Evolutionary conservation across 2,888 invertebrate genomes (phyloP), one percentile per base, ranked within the genome.

Genomic region (Mellilla xanthometata): DNA sequence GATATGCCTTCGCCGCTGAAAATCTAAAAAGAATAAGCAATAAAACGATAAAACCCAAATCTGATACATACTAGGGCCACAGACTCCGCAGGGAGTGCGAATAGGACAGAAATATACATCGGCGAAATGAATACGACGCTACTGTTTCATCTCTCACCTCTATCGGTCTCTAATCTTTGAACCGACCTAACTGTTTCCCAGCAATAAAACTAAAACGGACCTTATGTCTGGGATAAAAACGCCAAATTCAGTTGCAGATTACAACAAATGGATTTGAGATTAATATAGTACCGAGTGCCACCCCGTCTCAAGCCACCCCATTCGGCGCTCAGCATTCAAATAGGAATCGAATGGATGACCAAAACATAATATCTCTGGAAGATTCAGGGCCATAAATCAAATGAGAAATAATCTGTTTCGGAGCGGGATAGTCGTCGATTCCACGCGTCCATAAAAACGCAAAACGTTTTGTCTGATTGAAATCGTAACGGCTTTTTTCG

Each of bases 361-460:
- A 89, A 88, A 89, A 89, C 89, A 89, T 89, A 89, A 89, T 89
- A 89, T 87, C 89, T 81, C 82, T 84, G 82, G 88, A 85, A 83
- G 86, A 87, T 86, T 84, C 88, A 79, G 81, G 76, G 76, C 79
- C 87, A 90, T 90, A 90, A 90, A 90, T 90, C 90, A 90, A 89
- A 90, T 90, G 89, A 90, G 90, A 82, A 90, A 90, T 90, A 90
- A 90, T 90, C 90, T 90, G 88, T 90, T 85, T 85, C 83, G 85
- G 86, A 79, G 81, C 81, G 88, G 84, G 85, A 90, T 87, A 86
- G 87, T 88, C 86, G 83, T 76, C 77, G 82, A 80, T 79, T 78
- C 76, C 76, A 68, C 70, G 77, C 77, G 81, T 75, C 82, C 81
- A 84, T 89, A 89, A 89, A 88, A 89, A 88, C 88, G 87, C 87